Evolutionary conservation across 2,888 invertebrate genomes (phyloP), one percentile per base, ranked within the genome.

Genomic region (Lydus trimaculatus): DNA sequence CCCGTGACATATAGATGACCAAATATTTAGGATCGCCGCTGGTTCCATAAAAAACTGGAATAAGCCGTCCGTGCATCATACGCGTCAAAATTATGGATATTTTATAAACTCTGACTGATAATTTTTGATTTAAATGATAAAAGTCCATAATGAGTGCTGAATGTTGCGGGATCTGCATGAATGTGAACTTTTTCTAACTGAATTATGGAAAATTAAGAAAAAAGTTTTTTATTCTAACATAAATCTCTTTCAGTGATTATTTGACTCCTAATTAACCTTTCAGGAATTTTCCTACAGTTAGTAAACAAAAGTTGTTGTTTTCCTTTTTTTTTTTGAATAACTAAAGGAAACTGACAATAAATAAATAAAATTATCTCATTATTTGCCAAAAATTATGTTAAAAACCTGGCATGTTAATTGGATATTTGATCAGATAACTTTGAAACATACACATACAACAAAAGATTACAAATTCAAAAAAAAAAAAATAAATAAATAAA

Each of bases 361-460:
- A 52, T 52, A 13, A 52, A 52, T 52, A 23, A 25, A 52, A 52
- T 23, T 43, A 52, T 25, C 48, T 52, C 23, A 52, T 23, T 52
- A 52, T 52, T 52, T 25, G 52, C 52, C 52, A 52, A 52, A 52
- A 52, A 52, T 13, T 23, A 25, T 52, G 52, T 25, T 52, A 13
- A 52, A 36, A 48, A 20, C 23, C 20, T 48, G 20, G 48, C 20
- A 20, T 48, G 9, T 52, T 52, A 52, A 52, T 52, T 52, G 52
- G 52, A 13, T 15, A 25, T 52, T 23, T 11, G 13, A 52, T 52
- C 52, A 23, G 52, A 52, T 52, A 52, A 52, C 52, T 11, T 52
- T 11, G 13, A 25, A 52, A 25, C n/a, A 43, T 17, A 43, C 43
- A 43, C 28, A 28, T 3, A 28, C 28, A 28, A 28, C 2, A 28